phyloP scores from a whole-genome alignment of 2,888 invertebrate species.

The Oegoconia quadripuncta region DNA sequence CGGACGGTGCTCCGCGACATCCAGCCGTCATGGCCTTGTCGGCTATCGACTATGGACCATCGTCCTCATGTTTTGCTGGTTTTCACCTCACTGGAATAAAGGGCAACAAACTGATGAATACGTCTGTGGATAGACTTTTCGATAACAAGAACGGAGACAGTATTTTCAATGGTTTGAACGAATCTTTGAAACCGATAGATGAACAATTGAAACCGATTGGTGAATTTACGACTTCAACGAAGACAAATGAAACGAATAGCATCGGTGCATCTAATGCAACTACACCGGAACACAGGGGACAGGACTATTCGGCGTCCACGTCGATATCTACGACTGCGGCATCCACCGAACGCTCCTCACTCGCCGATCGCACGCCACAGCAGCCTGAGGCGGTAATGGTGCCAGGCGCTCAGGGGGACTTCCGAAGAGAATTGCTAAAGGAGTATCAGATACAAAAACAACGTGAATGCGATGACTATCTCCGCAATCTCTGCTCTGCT shows the following conservation, averaged over 20 bases:
- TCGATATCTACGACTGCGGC: slow-evolving; percentile 83
- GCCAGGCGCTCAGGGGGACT: slow-evolving; percentile 54
- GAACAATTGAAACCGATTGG: slow-evolving; percentile 54
- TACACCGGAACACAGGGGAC: slow-evolving; percentile 83
- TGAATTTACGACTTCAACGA: slow-evolving; percentile 40
- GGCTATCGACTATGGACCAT: slow-evolving; percentile 82
- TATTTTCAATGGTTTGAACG: slow-evolving; percentile 84
- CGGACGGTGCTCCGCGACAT: slow-evolving; percentile 67
- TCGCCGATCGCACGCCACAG: slow-evolving; percentile 48
- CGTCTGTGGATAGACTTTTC: slow-evolving; percentile 93
- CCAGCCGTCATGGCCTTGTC: slow-evolving; percentile 84
- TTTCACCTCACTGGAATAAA: slow-evolving; percentile 91
- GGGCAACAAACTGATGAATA: slow-evolving; percentile 90
- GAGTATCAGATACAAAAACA: slow-evolving; percentile 90
- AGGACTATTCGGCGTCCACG: slow-evolving; percentile 82
- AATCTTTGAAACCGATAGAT: slow-evolving; percentile 66
- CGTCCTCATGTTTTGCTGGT: slow-evolving; percentile 90
- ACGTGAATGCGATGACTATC: slow-evolving; percentile 74
- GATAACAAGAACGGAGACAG: slow-evolving; percentile 89
- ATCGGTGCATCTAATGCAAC: slow-evolving; percentile 74
- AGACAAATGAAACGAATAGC: slow-evolving; percentile 51
- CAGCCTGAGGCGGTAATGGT: slow-evolving; percentile 44
- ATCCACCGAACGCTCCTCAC: slow-evolving; percentile 78
- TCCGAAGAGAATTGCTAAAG: slow-evolving; percentile 84
- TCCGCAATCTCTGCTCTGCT: slow-evolving; percentile 64